Conservation (phyloP, 2,888 invertebrate genomes). For the Eristalinus aeneus region DNA sequence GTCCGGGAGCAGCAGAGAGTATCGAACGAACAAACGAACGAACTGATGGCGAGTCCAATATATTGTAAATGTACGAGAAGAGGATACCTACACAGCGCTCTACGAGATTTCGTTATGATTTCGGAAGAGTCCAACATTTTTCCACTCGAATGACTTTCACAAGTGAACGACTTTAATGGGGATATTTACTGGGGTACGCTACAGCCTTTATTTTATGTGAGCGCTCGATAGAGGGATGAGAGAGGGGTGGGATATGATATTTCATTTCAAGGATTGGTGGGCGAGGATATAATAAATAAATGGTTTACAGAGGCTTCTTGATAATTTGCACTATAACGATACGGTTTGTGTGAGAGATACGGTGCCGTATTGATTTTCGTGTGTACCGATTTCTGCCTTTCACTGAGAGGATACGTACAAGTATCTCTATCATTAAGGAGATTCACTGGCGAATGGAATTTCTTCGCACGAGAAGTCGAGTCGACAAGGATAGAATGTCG, state of each 20-base stretch:
- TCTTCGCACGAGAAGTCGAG: neutral
- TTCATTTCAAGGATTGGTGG: slow-evolving; percentile 53
- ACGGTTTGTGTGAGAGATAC: slow-evolving; percentile 22
- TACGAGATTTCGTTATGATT: slow-evolving; percentile 64
- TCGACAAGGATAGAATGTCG: neutral
- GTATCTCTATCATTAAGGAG: neutral
- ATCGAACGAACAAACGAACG: neutral
- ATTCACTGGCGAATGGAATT: slow-evolving; percentile 22
- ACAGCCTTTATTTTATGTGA: slow-evolving; percentile 14
- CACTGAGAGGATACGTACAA: neutral
- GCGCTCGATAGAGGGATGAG: neutral
- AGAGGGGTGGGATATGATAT: slow-evolving; percentile 39
- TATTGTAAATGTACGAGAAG: neutral
- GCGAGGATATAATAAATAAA: slow-evolving; percentile 28
- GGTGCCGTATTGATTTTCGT: slow-evolving; percentile 44
- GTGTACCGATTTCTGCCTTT: neutral
- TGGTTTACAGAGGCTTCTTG: slow-evolving; percentile 48
- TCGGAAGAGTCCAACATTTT: slow-evolving; percentile 68
- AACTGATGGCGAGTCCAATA: neutral
- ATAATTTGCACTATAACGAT: slow-evolving; percentile 56
- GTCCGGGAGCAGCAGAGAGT: slow-evolving; percentile 5
- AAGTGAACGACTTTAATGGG: slow-evolving; percentile 68
- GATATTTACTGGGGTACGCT: slow-evolving; percentile 53
- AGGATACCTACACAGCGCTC: slow-evolving; percentile 4
- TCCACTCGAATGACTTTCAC: slow-evolving; percentile 66